These are phyloP conservation scores for Salarias fasciatus DNA, from an alignment of 2,797 vertebrate genomes.

Conservation along the genomic window DNA sequence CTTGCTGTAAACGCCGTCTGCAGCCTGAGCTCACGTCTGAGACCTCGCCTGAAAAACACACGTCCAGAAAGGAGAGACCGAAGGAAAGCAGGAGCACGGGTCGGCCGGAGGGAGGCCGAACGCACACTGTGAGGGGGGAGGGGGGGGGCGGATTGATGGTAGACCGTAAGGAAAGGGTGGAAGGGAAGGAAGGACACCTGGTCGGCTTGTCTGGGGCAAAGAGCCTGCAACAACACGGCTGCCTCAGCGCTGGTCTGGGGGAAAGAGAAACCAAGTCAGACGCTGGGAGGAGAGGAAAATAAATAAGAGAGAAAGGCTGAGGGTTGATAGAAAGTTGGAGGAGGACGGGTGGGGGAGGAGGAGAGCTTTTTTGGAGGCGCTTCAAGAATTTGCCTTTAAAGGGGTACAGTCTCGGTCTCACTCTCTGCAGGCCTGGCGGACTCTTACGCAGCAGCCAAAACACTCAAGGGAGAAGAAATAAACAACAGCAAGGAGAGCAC, in stretches of 20 bases:
- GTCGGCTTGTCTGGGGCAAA: conserved; percentile 44
- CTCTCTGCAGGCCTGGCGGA: conserved; percentile 57
- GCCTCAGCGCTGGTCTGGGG: conserved; percentile 1
- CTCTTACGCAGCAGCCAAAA: conserved; percentile 54
- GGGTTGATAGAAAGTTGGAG: conserved; percentile 23
- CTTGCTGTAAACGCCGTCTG: conserved; percentile 57
- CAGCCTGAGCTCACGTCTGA: conserved; percentile 72
- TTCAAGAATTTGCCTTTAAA: conserved; percentile 82
- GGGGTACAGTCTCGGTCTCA: conserved; percentile 70
- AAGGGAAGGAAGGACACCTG: conserved; percentile 54
- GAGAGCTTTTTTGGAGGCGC: conserved; percentile 59
- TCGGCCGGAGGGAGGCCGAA: conserved; percentile 11
- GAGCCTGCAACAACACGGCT: conserved; percentile 46
- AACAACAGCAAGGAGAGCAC: conserved; percentile 53
- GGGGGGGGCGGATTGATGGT: conserved; percentile 8
- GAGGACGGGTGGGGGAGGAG: conserved; percentile 9
- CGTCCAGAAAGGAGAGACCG: not conserved
- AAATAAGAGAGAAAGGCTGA: conserved; percentile 18
- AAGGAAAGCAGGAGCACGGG: conserved; percentile 14
- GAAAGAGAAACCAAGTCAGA: conserved; percentile 7
- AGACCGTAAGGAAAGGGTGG: conserved; percentile 1
- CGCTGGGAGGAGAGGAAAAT: conserved; percentile 22
- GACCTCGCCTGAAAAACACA: conserved; percentile 29
- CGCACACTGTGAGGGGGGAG: conserved; percentile 1
- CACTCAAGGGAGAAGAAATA: conserved; percentile 55